A percentile compares a stretch with the other conserved stretches of the same genome.
Conservation (phyloP, 2,113 vertebrate species). For the Saccopteryx bilineata region DNA sequence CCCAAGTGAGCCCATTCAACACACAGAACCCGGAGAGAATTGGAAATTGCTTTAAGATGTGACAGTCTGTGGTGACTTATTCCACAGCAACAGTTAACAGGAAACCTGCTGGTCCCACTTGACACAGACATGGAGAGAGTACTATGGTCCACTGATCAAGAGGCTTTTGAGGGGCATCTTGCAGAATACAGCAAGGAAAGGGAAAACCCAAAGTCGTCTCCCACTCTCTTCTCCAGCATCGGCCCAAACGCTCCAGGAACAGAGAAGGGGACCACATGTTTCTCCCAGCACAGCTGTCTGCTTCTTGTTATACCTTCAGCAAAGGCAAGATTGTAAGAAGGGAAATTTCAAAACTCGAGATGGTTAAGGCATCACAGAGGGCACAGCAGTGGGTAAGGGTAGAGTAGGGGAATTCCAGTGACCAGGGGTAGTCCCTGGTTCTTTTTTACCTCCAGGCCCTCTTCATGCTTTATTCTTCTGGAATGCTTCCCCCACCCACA, state of each 20-base stretch:
- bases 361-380: background rate
- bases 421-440: background rate
- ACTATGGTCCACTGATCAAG: background rate
- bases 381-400: background rate
- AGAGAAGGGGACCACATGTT: background rate
- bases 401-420: background rate
- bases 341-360: background rate
- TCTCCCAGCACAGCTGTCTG: background rate
- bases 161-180: background rate
- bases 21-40: background rate
- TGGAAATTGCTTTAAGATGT: background rate
- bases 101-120: background rate
- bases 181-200: background rate
- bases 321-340: background rate
- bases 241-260: background rate
- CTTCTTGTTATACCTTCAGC: background rate
- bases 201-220: background rate
- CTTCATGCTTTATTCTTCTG: background rate
- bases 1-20: background rate
- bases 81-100: background rate
- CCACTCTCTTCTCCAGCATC: background rate
- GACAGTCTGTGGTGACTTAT: background rate
- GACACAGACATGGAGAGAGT: background rate
- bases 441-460: background rate
- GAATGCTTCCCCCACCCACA: constrained; percentile 18